A percentile compares a stretch with the other conserved stretches of the same genome.
Evolutionary conservation across 2,113 vertebrate genomes (phyloP).

Genomic region (Triplophysa rosa): DNA sequence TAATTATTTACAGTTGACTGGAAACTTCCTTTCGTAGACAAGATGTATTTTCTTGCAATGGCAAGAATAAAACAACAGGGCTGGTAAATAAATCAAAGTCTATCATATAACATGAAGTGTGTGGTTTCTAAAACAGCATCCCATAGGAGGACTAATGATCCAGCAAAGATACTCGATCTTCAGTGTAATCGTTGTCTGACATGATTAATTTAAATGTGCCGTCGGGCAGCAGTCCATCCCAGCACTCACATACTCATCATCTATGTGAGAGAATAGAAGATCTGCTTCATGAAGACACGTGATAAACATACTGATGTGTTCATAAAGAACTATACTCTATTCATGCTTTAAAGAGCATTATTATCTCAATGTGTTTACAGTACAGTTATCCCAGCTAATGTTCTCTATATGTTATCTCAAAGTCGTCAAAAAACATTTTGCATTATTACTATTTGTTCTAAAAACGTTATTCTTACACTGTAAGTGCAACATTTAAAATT

Average conservation of each 20-base stretch:
- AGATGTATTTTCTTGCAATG: neutral
- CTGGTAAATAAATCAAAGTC: slow-evolving; percentile 43
- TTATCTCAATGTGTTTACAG: too few species aligned
- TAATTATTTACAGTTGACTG: neutral
- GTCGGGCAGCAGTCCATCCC: slow-evolving; percentile 7
- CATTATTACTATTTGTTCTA: too few species aligned
- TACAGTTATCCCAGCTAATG: too few species aligned
- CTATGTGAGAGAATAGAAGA: neutral
- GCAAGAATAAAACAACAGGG: slow-evolving; percentile 35
- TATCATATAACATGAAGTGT: slow-evolving; percentile 40
- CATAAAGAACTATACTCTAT: too few species aligned
- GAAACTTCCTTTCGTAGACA: neutral
- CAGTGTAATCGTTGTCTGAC: slow-evolving; percentile 24
- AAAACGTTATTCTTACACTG: too few species aligned
- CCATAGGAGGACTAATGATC: slow-evolving; percentile 6
- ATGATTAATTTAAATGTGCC: slow-evolving; percentile 54
- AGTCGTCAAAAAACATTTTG: too few species aligned
- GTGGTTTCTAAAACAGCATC: slow-evolving; percentile 29
- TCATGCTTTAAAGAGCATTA: too few species aligned
- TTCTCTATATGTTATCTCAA: too few species aligned
- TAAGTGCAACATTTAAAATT: too few species aligned
- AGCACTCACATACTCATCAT: neutral
- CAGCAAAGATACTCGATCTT: slow-evolving; percentile 24
- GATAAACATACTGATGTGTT: too few species aligned
- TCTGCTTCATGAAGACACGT: too few species aligned